Conservation (phyloP, 2,888 invertebrate species). For the Tenthredo amoena region DNA sequence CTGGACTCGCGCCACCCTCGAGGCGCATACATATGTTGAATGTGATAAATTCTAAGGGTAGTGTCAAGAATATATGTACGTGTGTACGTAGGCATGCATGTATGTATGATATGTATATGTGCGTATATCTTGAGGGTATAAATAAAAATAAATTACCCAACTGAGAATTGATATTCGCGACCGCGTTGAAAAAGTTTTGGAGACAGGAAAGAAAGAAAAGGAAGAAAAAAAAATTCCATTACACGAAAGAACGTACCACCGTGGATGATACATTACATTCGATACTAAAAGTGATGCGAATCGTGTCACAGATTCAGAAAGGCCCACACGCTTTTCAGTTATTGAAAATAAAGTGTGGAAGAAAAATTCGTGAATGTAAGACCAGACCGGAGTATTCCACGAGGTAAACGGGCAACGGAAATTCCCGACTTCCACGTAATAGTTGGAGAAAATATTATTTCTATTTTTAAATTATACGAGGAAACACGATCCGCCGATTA, state of each 20-base stretch:
- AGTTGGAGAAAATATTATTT: not conserved
- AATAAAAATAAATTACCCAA: slow-evolving; percentile 14
- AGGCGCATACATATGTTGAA: not conserved
- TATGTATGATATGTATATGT: too few species aligned
- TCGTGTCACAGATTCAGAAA: not conserved
- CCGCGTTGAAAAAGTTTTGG: not conserved
- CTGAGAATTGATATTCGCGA: slow-evolving; percentile 27
- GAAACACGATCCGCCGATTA: not conserved
- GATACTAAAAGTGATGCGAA: not conserved
- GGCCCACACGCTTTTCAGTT: not conserved
- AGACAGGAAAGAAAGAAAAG: not conserved
- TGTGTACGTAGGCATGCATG: too few species aligned
- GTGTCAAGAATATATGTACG: not conserved
- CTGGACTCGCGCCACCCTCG: not conserved
- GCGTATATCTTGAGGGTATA: not conserved
- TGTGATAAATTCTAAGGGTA: slow-evolving; percentile 17
- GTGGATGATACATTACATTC: slow-evolving; percentile 11
- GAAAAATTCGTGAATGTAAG: not conserved
- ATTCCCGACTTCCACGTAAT: not conserved
- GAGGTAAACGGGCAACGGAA: not conserved
- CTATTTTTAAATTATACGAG: not conserved
- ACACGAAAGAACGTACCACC: slow-evolving; percentile 11
- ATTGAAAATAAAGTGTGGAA: not conserved
- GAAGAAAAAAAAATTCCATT: slow-evolving; percentile 26
- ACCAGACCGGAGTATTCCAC: not conserved